phyloP scores from a whole-genome alignment of 1,140 invertebrate genomes.

The Glossosoma conforme region DNA sequence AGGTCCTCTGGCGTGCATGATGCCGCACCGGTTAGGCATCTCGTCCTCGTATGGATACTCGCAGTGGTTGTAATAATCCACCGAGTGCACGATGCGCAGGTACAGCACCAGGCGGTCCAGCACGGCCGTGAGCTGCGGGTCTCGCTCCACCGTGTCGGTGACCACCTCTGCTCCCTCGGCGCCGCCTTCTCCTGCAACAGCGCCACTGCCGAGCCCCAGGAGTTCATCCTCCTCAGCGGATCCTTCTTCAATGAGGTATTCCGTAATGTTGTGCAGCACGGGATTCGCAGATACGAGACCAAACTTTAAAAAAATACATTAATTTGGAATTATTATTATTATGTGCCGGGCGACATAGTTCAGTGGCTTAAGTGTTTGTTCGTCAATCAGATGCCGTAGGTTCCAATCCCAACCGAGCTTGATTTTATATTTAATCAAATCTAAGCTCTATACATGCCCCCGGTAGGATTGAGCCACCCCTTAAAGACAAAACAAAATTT shows the following conservation, averaged over 20 bases:
- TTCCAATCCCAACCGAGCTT: too few species aligned
- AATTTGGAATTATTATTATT: slow-evolving; percentile 1
- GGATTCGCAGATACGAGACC: slow-evolving; percentile 89
- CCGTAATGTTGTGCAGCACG: slow-evolving; percentile 93
- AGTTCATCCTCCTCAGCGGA: slow-evolving; percentile 97
- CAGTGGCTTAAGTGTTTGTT: too few species aligned
- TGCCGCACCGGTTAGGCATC: slow-evolving; percentile 98
- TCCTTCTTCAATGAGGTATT: slow-evolving; percentile 97
- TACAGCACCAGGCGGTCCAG: slow-evolving; percentile 81
- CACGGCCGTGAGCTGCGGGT: slow-evolving; percentile 71
- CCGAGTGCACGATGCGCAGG: slow-evolving; percentile 93
- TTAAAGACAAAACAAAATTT: background rate
- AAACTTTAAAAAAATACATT: slow-evolving; percentile 45
- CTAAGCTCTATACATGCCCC: too few species aligned
- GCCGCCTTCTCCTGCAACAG: slow-evolving; percentile 52
- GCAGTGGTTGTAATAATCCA: slow-evolving; percentile 98
- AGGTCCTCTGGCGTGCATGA: slow-evolving; percentile 92
- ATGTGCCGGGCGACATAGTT: too few species aligned
- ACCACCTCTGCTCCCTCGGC: slow-evolving; percentile 37
- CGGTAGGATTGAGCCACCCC: too few species aligned
- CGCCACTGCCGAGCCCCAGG: slow-evolving; percentile 65
- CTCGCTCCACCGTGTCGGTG: slow-evolving; percentile 66
- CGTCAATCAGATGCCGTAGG: too few species aligned
- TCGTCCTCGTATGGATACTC: slow-evolving; percentile 99
- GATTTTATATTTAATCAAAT: background rate